Evolutionary conservation across 2,797 vertebrate species (phyloP).

Genomic region (Margarornis squamiger): DNA sequence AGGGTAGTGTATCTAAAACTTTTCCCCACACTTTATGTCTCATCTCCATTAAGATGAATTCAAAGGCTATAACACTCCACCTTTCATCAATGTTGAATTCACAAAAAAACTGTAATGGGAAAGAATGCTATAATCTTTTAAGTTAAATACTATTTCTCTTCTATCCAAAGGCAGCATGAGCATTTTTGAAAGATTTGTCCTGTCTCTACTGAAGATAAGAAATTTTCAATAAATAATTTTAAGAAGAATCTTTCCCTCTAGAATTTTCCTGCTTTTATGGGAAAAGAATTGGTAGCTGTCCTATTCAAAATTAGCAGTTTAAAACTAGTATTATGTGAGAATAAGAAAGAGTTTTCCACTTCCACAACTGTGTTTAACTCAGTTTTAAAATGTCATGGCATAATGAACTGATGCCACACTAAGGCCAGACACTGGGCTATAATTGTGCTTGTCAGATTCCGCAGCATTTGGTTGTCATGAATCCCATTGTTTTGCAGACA

Average conservation of each 20-base stretch:
- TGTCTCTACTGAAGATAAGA: background rate
- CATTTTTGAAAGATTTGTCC: background rate
- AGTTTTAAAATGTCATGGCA: background rate
- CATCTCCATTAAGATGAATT: background rate
- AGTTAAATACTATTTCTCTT: background rate
- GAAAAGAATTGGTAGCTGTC: background rate
- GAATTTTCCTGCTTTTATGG: background rate
- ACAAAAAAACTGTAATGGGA: background rate
- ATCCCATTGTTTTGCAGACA: background rate
- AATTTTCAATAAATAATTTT: background rate
- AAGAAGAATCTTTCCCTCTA: background rate
- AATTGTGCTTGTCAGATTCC: background rate
- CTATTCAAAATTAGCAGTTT: background rate
- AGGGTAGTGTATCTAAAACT: background rate
- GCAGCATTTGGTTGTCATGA: background rate
- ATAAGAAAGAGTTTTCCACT: background rate
- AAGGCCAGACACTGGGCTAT: background rate
- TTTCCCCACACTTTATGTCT: background rate
- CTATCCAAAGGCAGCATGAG: background rate
- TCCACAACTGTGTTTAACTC: background rate
- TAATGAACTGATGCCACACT: background rate
- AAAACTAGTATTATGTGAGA: background rate
- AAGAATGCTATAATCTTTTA: background rate
- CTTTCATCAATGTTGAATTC: background rate
- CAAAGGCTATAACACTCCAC: background rate